These are phyloP conservation scores for Aethes cnicana DNA, from an alignment of 2,888 invertebrate species.

Conservation along the genomic window DNA sequence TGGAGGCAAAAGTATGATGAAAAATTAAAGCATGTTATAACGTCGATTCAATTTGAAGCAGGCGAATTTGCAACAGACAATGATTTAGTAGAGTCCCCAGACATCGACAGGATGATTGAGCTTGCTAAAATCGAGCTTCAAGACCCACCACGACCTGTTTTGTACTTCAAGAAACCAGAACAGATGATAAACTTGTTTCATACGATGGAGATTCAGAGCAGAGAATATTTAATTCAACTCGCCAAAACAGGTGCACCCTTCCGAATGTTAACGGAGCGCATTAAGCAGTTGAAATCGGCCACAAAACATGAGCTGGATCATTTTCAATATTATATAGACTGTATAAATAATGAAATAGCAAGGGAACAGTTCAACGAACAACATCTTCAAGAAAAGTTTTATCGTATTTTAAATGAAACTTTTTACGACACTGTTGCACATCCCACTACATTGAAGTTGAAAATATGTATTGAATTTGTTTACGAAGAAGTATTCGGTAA, in stretches of 20 bases:
- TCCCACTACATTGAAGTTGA: slow-evolving; percentile 63
- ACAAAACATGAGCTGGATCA: slow-evolving; percentile 69
- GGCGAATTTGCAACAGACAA: slow-evolving; percentile 67
- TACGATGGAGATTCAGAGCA: slow-evolving; percentile 73
- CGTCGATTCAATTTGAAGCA: slow-evolving; percentile 67
- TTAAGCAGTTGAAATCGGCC: slow-evolving; percentile 57
- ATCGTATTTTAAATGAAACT: slow-evolving; percentile 62
- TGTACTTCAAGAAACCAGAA: slow-evolving; percentile 61
- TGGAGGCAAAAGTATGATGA: slow-evolving; percentile 72
- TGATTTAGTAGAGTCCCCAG: slow-evolving; percentile 66
- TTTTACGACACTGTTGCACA: slow-evolving; percentile 73
- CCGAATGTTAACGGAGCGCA: slow-evolving; percentile 57
- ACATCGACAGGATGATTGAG: slow-evolving; percentile 70
- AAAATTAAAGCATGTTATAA: slow-evolving; percentile 53
- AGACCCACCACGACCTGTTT: slow-evolving; percentile 53
- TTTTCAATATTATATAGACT: slow-evolving; percentile 71
- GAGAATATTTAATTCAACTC: slow-evolving; percentile 70
- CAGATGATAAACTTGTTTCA: slow-evolving; percentile 71
- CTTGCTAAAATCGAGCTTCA: slow-evolving; percentile 60
- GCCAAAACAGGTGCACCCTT: slow-evolving; percentile 65
- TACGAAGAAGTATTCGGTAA: slow-evolving; percentile 75
- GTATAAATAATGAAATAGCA: slow-evolving; percentile 58
- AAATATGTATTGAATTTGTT: slow-evolving; percentile 75
- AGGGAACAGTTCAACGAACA: slow-evolving; percentile 66
- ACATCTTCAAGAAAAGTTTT: slow-evolving; percentile 69